Evolutionary conservation across 2,113 vertebrate species (phyloP).

Genomic region (Hyperopisus bebe): DNA sequence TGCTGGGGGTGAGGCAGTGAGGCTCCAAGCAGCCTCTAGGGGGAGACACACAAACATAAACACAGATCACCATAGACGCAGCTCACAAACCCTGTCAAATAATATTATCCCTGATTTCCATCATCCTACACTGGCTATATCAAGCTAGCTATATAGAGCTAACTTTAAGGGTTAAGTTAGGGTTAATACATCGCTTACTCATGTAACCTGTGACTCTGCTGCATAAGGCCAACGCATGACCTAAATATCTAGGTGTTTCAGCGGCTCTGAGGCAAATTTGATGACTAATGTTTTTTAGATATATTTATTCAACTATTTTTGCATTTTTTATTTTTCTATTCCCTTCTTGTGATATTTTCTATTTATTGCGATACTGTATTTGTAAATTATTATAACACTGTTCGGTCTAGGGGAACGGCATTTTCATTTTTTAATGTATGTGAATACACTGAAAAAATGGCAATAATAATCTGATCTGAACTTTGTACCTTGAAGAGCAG

Average conservation of each 20-base stretch:
- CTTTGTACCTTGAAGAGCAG: slow-evolving; percentile 82
- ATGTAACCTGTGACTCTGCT: neutral
- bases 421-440: neutral
- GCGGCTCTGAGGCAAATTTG: neutral
- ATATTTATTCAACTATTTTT: neutral
- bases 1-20: slow-evolving; percentile 71
- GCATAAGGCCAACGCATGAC: neutral
- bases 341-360: neutral
- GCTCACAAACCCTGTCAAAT: neutral
- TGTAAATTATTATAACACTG: neutral
- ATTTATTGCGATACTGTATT: neutral
- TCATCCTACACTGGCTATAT: neutral
- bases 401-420: neutral
- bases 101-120: neutral
- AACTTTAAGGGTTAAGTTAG: neutral
- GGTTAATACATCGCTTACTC: neutral
- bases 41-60: neutral
- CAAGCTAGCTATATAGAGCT: neutral
- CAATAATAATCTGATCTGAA: neutral
- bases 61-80: neutral
- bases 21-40: slow-evolving; percentile 72
- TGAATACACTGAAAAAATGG: neutral
- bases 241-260: neutral
- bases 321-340: neutral
- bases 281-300: neutral